Base-by-base conservation (phyloP, 1,140 invertebrate genomes). In the Psix sp. region DNA sequence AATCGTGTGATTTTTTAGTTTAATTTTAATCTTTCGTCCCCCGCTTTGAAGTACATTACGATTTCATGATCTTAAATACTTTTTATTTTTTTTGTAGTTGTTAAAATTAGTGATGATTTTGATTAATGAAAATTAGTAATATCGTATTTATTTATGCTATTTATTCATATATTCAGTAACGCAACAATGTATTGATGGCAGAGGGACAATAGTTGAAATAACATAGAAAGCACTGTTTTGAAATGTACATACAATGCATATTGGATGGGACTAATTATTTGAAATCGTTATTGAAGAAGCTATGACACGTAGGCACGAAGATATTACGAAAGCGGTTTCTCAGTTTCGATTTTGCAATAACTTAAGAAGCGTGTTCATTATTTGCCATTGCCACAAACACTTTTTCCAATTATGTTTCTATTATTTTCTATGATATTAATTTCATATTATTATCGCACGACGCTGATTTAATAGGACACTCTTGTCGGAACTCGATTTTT, bases 231-330 rank as follows among this genome's bases (percentile, higher is more conserved):
- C 16, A 18, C 24, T 48, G 48, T 70, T 70, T 70, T 60, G 56
- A 60, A 70, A 70, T 15, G 39, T 26, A 39, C n/a, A n/a, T n/a
- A n/a, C 31, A 54, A 39, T 54, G 56, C 56, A 70, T 62, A 62
- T 60, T 35, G 56, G 57, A 54, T 56, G 56, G 59, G 36, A 29
- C 49, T 48, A 62, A 57, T 62, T 62, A 62, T 70, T 70, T 62
- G 59, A 70, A 70, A 56, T 48, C 33, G 43, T 49, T 70, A 62
- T 70, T 56, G 65, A 60, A 60, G 56, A 70, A 70, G 66, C 45
- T 17, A 38, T 46, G 65, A 62, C 66, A 60, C 33, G 52, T 67
- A 67, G 63, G 63, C 52, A 59, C 26, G 39, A 59, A 59, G 40
- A 16, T n/a, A 49, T 70, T 70, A 36, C 49, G 66, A 56, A 70